Conservation (phyloP, 1,140 invertebrate genomes). For the Dendrolimus kikuchii region DNA sequence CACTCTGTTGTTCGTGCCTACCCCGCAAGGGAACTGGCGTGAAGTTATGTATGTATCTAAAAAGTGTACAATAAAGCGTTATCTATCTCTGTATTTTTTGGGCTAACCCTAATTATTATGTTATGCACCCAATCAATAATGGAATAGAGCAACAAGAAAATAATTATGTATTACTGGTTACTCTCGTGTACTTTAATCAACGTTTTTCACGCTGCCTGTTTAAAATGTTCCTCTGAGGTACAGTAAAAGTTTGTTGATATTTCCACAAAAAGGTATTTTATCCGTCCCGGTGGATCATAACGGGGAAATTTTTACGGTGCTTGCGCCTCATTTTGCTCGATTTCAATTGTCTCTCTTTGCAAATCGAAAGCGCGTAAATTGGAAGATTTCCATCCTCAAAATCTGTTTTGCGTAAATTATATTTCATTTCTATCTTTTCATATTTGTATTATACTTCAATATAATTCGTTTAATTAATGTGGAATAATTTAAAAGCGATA, state of each 20-base stretch:
- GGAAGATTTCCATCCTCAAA: background rate
- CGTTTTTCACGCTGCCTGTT: slow-evolving; percentile 4
- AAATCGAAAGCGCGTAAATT: slow-evolving; percentile 6
- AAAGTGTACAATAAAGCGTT: too few species aligned
- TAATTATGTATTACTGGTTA: slow-evolving; percentile 6
- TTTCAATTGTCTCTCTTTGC: slow-evolving; percentile 18
- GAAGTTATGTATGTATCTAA: too few species aligned
- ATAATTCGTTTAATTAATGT: too few species aligned
- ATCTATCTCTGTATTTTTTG: too few species aligned
- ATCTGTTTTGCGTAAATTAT: slow-evolving; percentile 4
- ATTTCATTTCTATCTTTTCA: background rate
- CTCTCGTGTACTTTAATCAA: slow-evolving; percentile 13
- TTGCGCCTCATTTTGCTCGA: slow-evolving; percentile 17
- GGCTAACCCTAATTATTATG: too few species aligned
- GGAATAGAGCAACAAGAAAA: slow-evolving; percentile 4
- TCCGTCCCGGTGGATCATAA: slow-evolving; percentile 15
- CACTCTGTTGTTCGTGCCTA: too few species aligned
- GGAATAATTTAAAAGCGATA: too few species aligned
- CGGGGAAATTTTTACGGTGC: slow-evolving; percentile 15
- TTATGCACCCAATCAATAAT: too few species aligned
- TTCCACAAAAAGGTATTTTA: slow-evolving; percentile 21
- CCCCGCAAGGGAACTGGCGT: too few species aligned
- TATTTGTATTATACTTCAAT: too few species aligned
- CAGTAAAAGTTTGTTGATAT: slow-evolving; percentile 20
- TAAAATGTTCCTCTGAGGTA: slow-evolving; percentile 10